Evolutionary conservation across 2,113 vertebrate species (phyloP).

Genomic region (Osmerus mordax): DNA sequence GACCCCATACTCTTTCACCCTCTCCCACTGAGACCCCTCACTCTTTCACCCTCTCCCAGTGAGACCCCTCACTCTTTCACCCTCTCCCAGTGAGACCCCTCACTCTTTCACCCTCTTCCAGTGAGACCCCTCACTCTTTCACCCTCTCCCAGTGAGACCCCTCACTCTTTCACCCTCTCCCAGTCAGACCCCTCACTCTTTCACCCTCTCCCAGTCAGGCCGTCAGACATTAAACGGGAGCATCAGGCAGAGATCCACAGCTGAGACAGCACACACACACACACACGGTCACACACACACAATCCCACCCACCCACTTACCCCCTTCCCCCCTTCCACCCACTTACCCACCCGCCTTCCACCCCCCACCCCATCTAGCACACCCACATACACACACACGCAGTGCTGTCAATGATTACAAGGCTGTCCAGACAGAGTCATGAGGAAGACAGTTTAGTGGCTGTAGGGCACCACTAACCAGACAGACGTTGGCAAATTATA

Average conservation of each 20-base stretch:
- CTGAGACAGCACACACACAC: conserved; percentile 5
- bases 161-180: no score
- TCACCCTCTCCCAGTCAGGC: conserved; percentile 19
- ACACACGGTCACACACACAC: background rate
- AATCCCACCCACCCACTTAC: background rate
- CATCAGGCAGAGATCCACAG: conserved; percentile 53
- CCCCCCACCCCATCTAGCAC: background rate
- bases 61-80: no score
- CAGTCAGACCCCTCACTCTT: no score
- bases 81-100: no score
- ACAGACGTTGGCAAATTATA: background rate
- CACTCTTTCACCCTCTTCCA: no score
- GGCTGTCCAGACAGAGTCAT: conserved; percentile 36
- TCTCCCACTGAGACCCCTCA: no score
- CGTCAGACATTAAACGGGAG: conserved; percentile 20
- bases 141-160: no score
- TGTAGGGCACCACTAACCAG: background rate
- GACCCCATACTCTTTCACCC: no score
- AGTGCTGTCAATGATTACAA: conserved; percentile 44
- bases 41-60: no score
- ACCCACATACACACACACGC: conserved; percentile 15
- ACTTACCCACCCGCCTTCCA: background rate
- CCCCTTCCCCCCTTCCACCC: conserved; percentile 6
- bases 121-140: no score
- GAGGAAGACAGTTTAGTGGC: conserved; percentile 15